A percentile compares a stretch with the other conserved stretches of the same genome.
Evolutionary conservation across 2,888 invertebrate species (phyloP).

Genomic region (Clitarchus hookeri): DNA sequence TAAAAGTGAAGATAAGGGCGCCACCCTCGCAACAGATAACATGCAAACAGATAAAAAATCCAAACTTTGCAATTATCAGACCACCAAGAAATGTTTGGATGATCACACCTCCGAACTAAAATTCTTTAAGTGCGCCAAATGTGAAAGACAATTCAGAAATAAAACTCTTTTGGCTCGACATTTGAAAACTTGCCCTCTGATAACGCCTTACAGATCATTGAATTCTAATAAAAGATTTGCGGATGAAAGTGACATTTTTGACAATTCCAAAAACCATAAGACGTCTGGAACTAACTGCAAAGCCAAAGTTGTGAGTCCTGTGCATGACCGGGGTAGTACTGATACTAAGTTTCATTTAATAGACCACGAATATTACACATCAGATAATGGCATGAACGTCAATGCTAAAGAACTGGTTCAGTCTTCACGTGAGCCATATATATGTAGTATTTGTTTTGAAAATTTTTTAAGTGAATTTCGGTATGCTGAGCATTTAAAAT

Average conservation of each 20-base stretch:
- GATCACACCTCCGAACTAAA: slow-evolving; percentile 36
- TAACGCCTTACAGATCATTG: not conserved
- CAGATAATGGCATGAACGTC: not conserved
- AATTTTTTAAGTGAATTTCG: slow-evolving; percentile 56
- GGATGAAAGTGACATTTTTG: slow-evolving; percentile 12
- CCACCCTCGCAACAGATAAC: not conserved
- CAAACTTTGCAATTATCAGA: slow-evolving; percentile 33
- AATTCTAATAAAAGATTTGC: slow-evolving; percentile 24
- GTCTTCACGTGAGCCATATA: not conserved
- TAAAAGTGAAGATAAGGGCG: not conserved
- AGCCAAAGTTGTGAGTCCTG: not conserved
- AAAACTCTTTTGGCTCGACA: slow-evolving; percentile 28
- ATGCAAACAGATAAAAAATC: too few species aligned
- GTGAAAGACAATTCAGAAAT: slow-evolving; percentile 32
- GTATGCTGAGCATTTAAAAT: slow-evolving; percentile 56
- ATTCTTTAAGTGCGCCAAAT: slow-evolving; percentile 36
- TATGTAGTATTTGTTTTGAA: slow-evolving; percentile 55
- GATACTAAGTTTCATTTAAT: not conserved
- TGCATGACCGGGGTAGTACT: not conserved
- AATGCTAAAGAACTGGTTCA: not conserved
- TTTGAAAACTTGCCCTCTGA: not conserved
- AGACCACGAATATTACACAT: slow-evolving; percentile 18
- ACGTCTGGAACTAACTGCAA: not conserved
- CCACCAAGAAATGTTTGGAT: slow-evolving; percentile 31
- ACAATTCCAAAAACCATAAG: slow-evolving; percentile 32